Percentiles rank a stretch among this genome's conserved stretches.
Conservation (phyloP, 2,113 vertebrate species). For the Microcebus murinus region DNA sequence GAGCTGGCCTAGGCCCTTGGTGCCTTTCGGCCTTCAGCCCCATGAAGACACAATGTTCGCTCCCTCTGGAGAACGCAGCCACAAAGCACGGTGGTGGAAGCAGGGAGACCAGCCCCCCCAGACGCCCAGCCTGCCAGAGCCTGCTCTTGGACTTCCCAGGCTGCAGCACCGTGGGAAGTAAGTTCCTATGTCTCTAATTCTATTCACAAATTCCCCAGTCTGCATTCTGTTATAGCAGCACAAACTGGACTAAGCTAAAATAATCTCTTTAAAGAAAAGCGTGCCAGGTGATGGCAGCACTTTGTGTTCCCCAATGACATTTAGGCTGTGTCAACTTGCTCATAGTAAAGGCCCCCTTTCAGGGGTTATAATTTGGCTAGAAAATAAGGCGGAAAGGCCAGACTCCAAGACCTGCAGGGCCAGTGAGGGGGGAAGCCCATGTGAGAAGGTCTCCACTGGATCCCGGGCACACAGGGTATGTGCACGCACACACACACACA, state of each 20-base stretch:
- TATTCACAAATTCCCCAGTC: not conserved
- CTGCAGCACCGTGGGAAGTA: not conserved
- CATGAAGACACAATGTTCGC: not conserved
- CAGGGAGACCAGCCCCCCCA: too few species aligned
- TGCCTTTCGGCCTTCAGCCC: too few species aligned
- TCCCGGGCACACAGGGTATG: too few species aligned
- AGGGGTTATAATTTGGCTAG: not conserved
- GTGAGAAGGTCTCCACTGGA: not conserved
- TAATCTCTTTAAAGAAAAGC: not conserved
- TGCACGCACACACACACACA: not conserved
- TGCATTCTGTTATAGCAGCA: not conserved
- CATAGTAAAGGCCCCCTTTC: not conserved
- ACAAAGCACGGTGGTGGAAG: not conserved
- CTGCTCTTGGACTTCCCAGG: not conserved
- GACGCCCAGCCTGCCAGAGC: not conserved
- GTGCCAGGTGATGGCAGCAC: not conserved
- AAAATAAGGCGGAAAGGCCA: not conserved
- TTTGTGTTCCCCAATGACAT: not conserved
- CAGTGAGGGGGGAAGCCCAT: too few species aligned
- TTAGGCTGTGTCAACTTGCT: not conserved
- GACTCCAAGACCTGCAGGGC: not conserved
- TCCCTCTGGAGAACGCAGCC: not conserved
- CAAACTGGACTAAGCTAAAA: not conserved
- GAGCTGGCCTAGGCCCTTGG: too few species aligned
- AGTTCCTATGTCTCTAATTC: not conserved